Evolutionary conservation across 1,140 invertebrate species (phyloP), one percentile per base, ranked within the genome.

Genomic region (Oppia nitens): DNA sequence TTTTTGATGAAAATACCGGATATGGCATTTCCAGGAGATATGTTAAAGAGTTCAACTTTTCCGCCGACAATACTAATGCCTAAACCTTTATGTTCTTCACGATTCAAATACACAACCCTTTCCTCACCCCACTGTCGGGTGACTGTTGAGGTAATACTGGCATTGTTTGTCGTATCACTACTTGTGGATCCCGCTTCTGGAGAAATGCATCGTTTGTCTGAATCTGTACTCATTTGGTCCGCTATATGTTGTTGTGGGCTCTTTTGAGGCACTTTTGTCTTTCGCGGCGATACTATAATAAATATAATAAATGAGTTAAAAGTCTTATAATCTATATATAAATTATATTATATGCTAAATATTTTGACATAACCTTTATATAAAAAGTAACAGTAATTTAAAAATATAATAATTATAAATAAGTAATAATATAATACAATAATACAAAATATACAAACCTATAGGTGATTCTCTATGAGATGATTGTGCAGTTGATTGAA

Each of bases 1-100:
- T 94, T 91, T 73, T 98, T 98, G 64, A 98, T 93, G 71, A 98
- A 98, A 67, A 98, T 97, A 17, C 94, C 94, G 51, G 89, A 84
- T 60, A 95, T 74, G 25, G 76, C 75, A 52, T 66, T 61, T 73
- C 75, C 61, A 69, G 69, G 55, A 64, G 57, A 48, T 4, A 32
- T 53, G 61, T 75, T 67, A 55, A 68, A 74, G 57, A 76, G 68
- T 64, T 78, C 76, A 66, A 92, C 87, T 77, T 92, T 90, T 63
- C 91, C 91, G 56, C 93, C 90, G 51, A 98, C 92, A 66, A 98
- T 97, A 72, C 88, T 94, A 70, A 98, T 94, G 1, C 94, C 94
- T 12, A 95, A 75, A 67, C 83, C 78, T 73, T 79, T 79, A 21
- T 79, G 79, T 0, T 81, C 79, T 66, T 86, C 81, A 49, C 88